Evolutionary conservation across 1,140 invertebrate genomes (phyloP), one percentile per base, ranked within the genome.

Genomic region (Berghia stephanieae): DNA sequence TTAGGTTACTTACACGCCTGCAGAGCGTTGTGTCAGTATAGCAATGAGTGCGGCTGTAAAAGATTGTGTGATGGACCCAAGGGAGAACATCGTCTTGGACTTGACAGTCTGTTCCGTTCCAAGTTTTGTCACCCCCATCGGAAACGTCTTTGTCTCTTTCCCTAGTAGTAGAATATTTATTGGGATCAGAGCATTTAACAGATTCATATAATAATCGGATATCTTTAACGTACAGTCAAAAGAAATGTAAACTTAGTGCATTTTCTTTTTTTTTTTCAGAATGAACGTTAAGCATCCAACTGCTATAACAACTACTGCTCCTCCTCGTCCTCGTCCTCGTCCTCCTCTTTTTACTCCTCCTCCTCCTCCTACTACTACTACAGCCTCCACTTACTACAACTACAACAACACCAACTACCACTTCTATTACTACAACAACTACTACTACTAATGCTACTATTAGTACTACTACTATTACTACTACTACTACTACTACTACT

Each of bases 11-110:
- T 31, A 63, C 60, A 27, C 38, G 60, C 69, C 69, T 13, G 40
- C 44, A 27, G 69, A 71, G 31, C 69, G 46, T 46, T 71, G 69
- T 5, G 21, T 71, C 42, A 46, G 69, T 34, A 49, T 24, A 10
- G 69, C 69, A 24, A 71, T 27, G 10, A 71, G 44, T 27, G 69
- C 36, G 42, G 69, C 69, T 10, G 69, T 71, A 34, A 71, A 71
- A 1, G 42, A 27, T 31, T 71, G 69, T 6, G 69, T 71, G 42
- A 71, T 71, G 42, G 69, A 6, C 5, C 69, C 69, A 27, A 71
- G 24, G 69, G 27, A 71, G 44, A 71, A 71, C 21, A 71, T 27
- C 5, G 69, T 71, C 10, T 49, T 36, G 10, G 69, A 2, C 1
- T n/a, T 71, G 42, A 71, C 69, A 34, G 31, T 8, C 8, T 71